Conservation (phyloP, 2,888 invertebrate genomes). For the Antitype chi region DNA sequence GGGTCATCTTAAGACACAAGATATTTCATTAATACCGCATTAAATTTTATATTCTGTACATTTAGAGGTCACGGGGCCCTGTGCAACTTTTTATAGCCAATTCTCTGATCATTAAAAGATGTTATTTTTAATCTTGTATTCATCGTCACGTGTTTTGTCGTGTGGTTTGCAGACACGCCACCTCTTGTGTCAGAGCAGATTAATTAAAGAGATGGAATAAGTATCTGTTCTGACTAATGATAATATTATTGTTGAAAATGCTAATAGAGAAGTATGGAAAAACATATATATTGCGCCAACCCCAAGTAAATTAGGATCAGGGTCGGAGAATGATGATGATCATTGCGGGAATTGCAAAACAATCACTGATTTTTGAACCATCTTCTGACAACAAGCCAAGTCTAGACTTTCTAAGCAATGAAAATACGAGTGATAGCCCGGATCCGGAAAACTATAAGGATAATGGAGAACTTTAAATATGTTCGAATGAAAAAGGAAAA, state of each 20-base stretch:
- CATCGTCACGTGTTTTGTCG: slow-evolving; percentile 41
- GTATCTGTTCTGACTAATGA: background rate
- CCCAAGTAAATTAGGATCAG: background rate
- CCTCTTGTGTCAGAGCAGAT: slow-evolving; percentile 13
- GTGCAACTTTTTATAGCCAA: slow-evolving; percentile 45
- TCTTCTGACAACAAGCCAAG: background rate
- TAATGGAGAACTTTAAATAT: background rate
- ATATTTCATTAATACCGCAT: slow-evolving; percentile 46
- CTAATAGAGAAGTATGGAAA: background rate
- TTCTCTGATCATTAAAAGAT: slow-evolving; percentile 30
- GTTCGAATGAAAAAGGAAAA: slow-evolving; percentile 11
- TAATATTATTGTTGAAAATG: background rate
- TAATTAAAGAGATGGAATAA: slow-evolving; percentile 17
- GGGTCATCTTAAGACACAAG: slow-evolving; percentile 55
- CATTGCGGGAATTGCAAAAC: background rate
- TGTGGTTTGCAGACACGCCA: slow-evolving; percentile 29
- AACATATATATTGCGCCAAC: background rate
- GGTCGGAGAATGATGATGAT: too few species aligned
- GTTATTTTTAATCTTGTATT: slow-evolving; percentile 24
- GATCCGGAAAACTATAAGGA: background rate
- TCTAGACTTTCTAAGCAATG: background rate
- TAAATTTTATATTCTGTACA: slow-evolving; percentile 38
- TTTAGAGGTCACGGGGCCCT: slow-evolving; percentile 45
- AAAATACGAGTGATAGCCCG: too few species aligned
- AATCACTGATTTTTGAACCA: background rate